Percentiles rank a stretch among this genome's conserved stretches.
These are phyloP conservation scores for Habropoda laboriosa DNA, from an alignment of 1,140 invertebrate species.

Conservation along the genomic window DNA sequence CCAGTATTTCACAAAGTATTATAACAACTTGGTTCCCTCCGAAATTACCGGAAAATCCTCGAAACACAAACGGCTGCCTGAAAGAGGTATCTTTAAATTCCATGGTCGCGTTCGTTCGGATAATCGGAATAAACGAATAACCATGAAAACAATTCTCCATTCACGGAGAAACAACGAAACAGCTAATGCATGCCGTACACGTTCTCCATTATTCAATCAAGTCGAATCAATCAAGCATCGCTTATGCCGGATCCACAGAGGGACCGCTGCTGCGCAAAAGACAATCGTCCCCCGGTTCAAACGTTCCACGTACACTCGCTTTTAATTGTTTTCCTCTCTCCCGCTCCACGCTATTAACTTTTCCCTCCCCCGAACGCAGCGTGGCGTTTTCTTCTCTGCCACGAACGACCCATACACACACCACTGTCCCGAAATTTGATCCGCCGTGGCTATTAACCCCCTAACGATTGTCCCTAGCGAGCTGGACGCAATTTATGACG, in stretches of 20 bases:
- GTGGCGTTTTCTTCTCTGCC: background rate
- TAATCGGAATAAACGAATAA: too few relatives aligned
- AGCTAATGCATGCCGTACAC: background rate
- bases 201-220: background rate
- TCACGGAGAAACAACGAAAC: background rate
- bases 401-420: background rate
- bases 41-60: too few relatives aligned
- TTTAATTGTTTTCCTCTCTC: background rate
- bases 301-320: background rate
- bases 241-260: background rate
- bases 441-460: conserved; percentile 25
- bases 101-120: too few relatives aligned
- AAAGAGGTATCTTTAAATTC: too few relatives aligned
- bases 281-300: background rate
- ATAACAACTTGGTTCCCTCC: too few relatives aligned
- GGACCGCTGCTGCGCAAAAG: background rate
- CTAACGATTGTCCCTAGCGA: conserved; percentile 51
- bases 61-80: too few relatives aligned
- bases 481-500: conserved; percentile 49
- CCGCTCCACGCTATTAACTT: background rate
- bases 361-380: background rate
- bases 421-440: conserved; percentile 48
- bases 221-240: conserved; percentile 1
- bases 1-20: too few relatives aligned
- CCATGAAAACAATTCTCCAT: too few relatives aligned